Base-by-base conservation (phyloP, 1,140 invertebrate species). In the Eriosoma lanigerum region DNA sequence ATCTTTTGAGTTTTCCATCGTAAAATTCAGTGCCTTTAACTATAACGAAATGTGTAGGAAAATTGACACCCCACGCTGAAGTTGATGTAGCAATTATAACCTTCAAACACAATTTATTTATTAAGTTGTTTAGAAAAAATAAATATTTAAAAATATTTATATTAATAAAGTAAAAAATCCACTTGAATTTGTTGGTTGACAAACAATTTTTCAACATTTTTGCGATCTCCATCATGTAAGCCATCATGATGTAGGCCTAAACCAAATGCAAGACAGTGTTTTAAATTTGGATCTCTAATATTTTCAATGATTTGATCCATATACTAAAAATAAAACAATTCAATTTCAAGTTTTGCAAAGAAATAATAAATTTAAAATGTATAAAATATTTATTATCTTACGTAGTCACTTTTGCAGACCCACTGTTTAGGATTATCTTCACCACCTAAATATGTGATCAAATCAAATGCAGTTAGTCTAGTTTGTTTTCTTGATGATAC, bases 221-320 rank as follows among this genome's bases (percentile, higher is more conserved):
- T 93, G 68, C 97, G 88, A 87, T 99, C 98, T 83, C 90, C 89
- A 78, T 99, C 97, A 83, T 96, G 92, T 50, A 99, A 86, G 81
- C 94, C 97, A 26, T 98, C 98, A 88, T 99, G 98, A 89, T 99
- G 98, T 81, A 99, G 91, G 15, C 97, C 98, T 84, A 99, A 98
- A 10, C 98, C 98, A 88, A 99, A 99, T 0, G 95, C 92, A n/a
- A 99, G 87, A 0, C 95, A 96, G 52, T 98, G 88, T 85, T 97
- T 96, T 8, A 99, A 88, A 87, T 98, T 98, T 0, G 91, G 89
- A 84, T 99, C 98, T 83, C 91, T 91, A 5, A 98, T 91, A 86
- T 92, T 91, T 83, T 89, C 86, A 29, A 93, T 84, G 24, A 94
- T 91, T 58, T 89, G 88, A 72, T 93, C 89, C 89, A 97, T 95